A percentile compares a stretch with the other conserved stretches of the same genome.
These are phyloP conservation scores for Oophaga pumilio DNA, from an alignment of 2,113 vertebrate genomes.

Conservation along the genomic window DNA sequence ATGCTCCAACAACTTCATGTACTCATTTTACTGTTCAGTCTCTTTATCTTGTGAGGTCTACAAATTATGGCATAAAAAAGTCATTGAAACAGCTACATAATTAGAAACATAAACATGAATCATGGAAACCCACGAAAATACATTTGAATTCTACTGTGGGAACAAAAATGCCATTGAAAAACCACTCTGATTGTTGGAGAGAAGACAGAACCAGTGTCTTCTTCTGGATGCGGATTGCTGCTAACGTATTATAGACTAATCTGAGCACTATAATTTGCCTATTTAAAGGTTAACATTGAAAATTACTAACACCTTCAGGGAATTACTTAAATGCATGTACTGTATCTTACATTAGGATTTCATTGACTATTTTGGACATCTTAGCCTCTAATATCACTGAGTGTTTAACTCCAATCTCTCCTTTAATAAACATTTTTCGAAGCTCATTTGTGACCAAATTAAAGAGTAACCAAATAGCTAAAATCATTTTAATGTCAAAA, in stretches of 20 bases:
- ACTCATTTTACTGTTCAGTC: slow-evolving; percentile 1
- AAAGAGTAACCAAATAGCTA: no score
- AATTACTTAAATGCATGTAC: no score
- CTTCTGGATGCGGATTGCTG: neutral
- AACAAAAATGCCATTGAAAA: slow-evolving; percentile 21
- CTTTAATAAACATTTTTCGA: no score
- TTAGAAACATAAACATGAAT: slow-evolving; percentile 31
- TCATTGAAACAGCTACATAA: slow-evolving; percentile 19
- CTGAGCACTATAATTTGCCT: neutral
- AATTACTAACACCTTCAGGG: no score
- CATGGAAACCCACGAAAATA: slow-evolving; percentile 14
- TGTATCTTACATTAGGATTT: no score
- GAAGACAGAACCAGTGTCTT: neutral
- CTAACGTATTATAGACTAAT: neutral
- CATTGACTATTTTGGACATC: no score
- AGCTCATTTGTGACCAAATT: no score
- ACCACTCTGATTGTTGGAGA: neutral
- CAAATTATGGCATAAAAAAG: neutral
- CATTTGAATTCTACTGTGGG: slow-evolving; percentile 4
- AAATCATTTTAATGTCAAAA: no score
- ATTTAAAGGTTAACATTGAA: neutral
- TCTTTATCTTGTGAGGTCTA: slow-evolving; percentile 33
- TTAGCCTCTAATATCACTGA: no score
- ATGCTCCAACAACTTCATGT: neutral
- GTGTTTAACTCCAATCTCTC: no score